phyloP scores from a whole-genome alignment of 2,888 invertebrate genomes.

The Ischnura elegans region DNA sequence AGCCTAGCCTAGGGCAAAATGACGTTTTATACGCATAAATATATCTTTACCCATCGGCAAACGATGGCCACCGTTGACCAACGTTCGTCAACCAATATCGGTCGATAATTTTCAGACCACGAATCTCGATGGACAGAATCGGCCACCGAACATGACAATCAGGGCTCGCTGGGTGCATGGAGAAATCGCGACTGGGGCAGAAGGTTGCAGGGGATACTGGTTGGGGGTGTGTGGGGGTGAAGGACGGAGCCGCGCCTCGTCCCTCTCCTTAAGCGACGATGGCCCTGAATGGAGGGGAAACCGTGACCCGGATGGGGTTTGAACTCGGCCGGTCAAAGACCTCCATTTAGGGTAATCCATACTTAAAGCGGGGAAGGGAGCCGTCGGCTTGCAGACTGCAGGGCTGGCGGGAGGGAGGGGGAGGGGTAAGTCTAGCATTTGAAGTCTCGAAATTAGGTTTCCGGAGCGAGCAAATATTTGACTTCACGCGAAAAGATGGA shows the following conservation, averaged over 20 bases:
- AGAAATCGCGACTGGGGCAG: too few relatives aligned
- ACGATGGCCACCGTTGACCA: too few relatives aligned
- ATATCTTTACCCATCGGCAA: too few relatives aligned
- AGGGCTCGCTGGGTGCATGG: too few relatives aligned
- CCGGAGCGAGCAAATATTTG: slow-evolving; percentile 7
- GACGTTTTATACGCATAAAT: too few relatives aligned
- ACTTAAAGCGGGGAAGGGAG: neutral
- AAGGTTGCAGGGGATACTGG: too few relatives aligned
- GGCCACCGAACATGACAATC: too few relatives aligned
- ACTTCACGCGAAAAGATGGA: neutral
- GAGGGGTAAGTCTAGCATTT: neutral
- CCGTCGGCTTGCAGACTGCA: neutral
- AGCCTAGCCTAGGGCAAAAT: too few relatives aligned
- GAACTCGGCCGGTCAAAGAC: slow-evolving; percentile 38
- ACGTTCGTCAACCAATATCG: too few relatives aligned
- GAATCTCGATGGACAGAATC: too few relatives aligned
- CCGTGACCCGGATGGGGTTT: slow-evolving; percentile 27
- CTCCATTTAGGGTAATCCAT: slow-evolving; percentile 40
- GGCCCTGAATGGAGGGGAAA: slow-evolving; percentile 25
- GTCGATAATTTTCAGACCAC: too few relatives aligned
- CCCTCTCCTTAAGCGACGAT: neutral
- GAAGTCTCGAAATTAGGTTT: slow-evolving; percentile 42
- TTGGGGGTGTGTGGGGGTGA: neutral
- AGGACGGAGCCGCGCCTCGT: neutral
- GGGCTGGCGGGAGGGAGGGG: neutral